Base-by-base conservation (phyloP, 2,888 invertebrate genomes). In the Netelia virgata region DNA sequence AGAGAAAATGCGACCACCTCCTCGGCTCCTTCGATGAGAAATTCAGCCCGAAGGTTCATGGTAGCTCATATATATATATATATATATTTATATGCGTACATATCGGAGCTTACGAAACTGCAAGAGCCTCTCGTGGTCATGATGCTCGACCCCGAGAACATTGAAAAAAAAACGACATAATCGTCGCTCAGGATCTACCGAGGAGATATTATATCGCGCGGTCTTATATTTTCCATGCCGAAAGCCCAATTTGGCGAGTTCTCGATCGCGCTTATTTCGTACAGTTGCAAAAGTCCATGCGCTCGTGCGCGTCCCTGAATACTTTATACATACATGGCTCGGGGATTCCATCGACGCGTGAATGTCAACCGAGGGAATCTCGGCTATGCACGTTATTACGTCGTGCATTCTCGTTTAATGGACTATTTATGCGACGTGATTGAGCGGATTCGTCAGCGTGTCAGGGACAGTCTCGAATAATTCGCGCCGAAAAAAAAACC, bases 221-320 rank as follows among this genome's bases (percentile, higher is more conserved):
- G n/a, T 55, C 59, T 73, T 61, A 20, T 11, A 20, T 47, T 57
- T 77, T 59, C 43, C 72, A 79, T 70, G 70, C 23, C 79, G 9
- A 53, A 76, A 55, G 53, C 73, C 76, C 43, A 76, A 84, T 83
- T 83, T 83, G 79, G 83, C 64, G 70, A 64, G 75, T 72, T 43
- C 28, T 68, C 18, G 23, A 23, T 53, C 28, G 53, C n/a, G 50
- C 41, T 50, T 18, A 50, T 75, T 82, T 84, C 78, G 68, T 72
- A 66, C 70, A 28, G 47, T 57, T 61, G 70, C 76, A 36, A 76
- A 55, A 28, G 10, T 69, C 61, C 61, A 11, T 14, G 28, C 23
- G 23, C 23, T 1, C 28, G 28, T 5, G 5, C 6, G 5, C 18
- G 76, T 53, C 74, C 76, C 72, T 64, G 61, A 55, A 28, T 28